Evolutionary conservation across 2,113 vertebrate species (phyloP), one percentile per base, ranked within the genome.

Genomic region (Physeter macrocephalus): DNA sequence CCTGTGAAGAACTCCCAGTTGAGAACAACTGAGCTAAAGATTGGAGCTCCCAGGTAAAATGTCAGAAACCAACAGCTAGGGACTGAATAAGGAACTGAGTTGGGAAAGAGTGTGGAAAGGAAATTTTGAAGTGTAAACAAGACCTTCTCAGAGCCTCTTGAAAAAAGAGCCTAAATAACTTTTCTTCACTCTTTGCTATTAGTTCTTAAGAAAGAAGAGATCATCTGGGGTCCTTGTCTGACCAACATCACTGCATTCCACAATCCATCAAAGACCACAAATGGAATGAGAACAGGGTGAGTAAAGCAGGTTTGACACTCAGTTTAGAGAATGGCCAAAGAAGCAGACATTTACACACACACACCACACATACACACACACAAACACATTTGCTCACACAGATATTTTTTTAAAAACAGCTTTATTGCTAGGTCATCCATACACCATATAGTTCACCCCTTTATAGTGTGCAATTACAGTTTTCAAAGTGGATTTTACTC

Each of bases 131-230:
- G 20, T 7, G 39, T 72, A 80, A 84, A 46, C 11, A 85, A 59
- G 74, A 64, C 12, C 17, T 90, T 71, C 46, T 94, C 14, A 77
- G 80, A 96, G 69, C 3, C 46, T 31, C 81, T 93, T 84, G 69
- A 78, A 69, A 87, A 88, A 8, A 74, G 31, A 93, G 9, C 25
- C 27, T 88, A 94, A 83, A 52, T 29, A 93, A 89, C 27, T 75
- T 95, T 46, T 34, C 57, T 81, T 95, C 64, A 66, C 5, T 41
- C 6, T 75, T 54, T 88, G n/a, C 67, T 72, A 29, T 93, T 88
- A 94, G 71, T 71, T 88, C 25, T 88, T 96, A 93, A 92, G 75
- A 93, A 96, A 54, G 49, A 86, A 87, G 91, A 72, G 18, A 78
- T 95, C 34, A 59, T 29, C 57, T 84, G 57, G 34, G 25, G 29